A percentile compares a stretch with the other conserved stretches of the same genome.
These are phyloP conservation scores for Aethes cnicana DNA, from an alignment of 2,888 invertebrate species.

Conservation along the genomic window DNA sequence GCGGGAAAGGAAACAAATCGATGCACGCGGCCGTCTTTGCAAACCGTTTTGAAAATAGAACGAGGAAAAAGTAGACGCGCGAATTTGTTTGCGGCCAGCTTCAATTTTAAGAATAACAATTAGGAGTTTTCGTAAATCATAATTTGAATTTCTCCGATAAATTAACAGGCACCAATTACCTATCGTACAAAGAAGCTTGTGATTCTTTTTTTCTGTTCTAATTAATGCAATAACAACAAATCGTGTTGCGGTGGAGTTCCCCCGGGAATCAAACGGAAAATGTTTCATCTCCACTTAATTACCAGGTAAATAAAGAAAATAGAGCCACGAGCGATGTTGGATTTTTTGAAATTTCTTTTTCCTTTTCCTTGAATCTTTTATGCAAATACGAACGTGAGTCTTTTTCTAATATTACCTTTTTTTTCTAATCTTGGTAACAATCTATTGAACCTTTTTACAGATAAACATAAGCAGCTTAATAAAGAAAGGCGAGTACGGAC, in stretches of 20 bases:
- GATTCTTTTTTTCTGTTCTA: constrained; percentile 25
- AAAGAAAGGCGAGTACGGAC: background rate
- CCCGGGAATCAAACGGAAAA: constrained; percentile 36
- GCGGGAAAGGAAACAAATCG: constrained; percentile 22
- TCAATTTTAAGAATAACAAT: background rate
- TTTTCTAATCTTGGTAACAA: too few relatives aligned
- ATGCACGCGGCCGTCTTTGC: background rate
- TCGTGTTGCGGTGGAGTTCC: constrained; percentile 28
- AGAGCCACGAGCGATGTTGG: constrained; percentile 29
- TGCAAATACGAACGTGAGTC: constrained; percentile 12
- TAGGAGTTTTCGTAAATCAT: background rate
- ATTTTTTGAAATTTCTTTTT: constrained; percentile 32
- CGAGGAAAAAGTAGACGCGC: background rate
- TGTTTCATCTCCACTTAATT: constrained; percentile 51
- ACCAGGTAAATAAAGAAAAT: constrained; percentile 48
- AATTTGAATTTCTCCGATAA: constrained; percentile 14
- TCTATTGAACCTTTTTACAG: too few relatives aligned
- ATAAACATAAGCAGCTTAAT: too few relatives aligned
- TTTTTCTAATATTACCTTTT: background rate
- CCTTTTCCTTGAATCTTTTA: constrained; percentile 4
- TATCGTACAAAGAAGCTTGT: background rate
- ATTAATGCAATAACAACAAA: constrained; percentile 31
- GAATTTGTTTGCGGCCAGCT: constrained; percentile 1
- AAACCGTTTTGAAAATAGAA: constrained; percentile 18
- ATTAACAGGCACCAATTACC: constrained; percentile 24